A percentile compares a stretch with the other conserved stretches of the same genome.
Evolutionary conservation across 2,113 vertebrate species (phyloP).

Genomic region (Craseonycteris thonglongyai): DNA sequence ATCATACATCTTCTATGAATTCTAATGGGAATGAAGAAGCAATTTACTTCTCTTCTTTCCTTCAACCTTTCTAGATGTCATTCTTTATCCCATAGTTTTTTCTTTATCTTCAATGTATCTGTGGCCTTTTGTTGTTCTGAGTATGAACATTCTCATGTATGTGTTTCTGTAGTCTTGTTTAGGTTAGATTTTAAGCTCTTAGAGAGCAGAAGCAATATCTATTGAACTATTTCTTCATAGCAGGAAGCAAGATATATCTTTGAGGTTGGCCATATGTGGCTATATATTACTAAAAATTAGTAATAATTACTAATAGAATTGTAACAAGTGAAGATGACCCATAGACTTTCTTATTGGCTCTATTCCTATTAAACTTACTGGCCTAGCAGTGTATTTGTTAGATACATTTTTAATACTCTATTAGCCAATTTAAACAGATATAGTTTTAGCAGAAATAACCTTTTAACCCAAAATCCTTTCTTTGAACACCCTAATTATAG

Average conservation of each 20-base stretch:
- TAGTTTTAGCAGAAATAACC: conserved; percentile 18
- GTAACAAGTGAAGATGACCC: neutral
- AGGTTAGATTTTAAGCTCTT: conserved; percentile 15
- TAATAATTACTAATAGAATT: neutral
- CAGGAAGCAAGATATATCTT: neutral
- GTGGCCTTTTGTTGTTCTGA: neutral
- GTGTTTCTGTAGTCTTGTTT: neutral
- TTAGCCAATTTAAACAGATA: neutral
- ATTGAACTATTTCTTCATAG: neutral
- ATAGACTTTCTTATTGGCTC: neutral
- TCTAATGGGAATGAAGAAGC: neutral
- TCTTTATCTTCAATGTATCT: neutral
- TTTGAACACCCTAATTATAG: neutral
- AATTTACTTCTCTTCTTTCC: neutral
- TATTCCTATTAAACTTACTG: neutral
- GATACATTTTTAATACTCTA: neutral
- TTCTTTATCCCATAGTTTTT: neutral
- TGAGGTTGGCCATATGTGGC: neutral
- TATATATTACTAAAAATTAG: neutral
- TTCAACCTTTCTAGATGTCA: neutral
- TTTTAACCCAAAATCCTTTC: neutral
- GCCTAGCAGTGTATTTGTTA: neutral
- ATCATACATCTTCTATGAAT: neutral
- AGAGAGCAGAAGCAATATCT: neutral
- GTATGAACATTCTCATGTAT: neutral